Conservation (phyloP, 2,797 vertebrate genomes). For the Mareca strepera region DNA sequence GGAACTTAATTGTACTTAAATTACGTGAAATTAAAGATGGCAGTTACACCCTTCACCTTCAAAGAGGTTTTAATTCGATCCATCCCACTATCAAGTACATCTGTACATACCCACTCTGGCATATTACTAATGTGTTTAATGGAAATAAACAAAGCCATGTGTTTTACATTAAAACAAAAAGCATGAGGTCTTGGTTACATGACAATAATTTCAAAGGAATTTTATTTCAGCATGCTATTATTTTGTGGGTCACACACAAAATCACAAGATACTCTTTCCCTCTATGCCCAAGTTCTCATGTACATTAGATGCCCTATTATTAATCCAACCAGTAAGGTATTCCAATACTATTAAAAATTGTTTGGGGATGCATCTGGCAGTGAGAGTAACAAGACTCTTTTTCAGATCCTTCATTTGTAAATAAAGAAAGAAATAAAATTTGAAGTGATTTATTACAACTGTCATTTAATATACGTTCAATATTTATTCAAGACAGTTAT, state of each 20-base stretch:
- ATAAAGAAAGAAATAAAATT: neutral
- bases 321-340: conserved; percentile 26
- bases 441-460: neutral
- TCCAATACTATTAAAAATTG: neutral
- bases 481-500: neutral
- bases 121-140: conserved; percentile 37
- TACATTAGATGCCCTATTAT: neutral
- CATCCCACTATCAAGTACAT: conserved; percentile 5
- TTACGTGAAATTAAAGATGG: conserved; percentile 40
- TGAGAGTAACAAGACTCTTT: neutral
- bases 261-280: conserved; percentile 9
- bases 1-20: conserved; percentile 11
- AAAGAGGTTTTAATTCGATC: conserved; percentile 50
- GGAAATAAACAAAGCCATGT: conserved; percentile 51
- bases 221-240: conserved; percentile 52
- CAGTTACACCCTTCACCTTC: conserved; percentile 50
- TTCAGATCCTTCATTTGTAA: neutral
- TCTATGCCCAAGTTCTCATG: neutral
- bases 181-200: neutral
- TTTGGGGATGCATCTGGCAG: conserved; percentile 18
- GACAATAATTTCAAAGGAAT: conserved; percentile 32
- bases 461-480: neutral
- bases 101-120: conserved; percentile 31
- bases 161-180: conserved; percentile 54
- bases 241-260: neutral